These are phyloP conservation scores for Clivina fossor DNA, from an alignment of 2,888 invertebrate genomes.

Conservation along the genomic window DNA sequence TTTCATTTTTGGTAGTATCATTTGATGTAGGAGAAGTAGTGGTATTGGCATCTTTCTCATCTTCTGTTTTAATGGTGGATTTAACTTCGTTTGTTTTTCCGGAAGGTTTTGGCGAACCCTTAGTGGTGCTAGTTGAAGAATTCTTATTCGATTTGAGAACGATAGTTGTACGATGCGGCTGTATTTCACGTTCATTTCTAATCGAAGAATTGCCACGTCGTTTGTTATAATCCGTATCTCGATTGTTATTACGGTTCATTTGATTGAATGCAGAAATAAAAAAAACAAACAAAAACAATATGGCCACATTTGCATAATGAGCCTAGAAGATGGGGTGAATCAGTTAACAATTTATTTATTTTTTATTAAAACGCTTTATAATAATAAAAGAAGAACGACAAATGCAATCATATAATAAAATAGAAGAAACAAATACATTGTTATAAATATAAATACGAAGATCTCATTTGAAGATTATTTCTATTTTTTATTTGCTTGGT, in stretches of 20 bases:
- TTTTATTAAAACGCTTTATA: no score
- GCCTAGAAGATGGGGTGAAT: no score
- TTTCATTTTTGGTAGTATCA: constrained; percentile 25
- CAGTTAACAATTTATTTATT: no score
- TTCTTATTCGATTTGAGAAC: constrained; percentile 21
- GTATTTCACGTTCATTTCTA: constrained; percentile 13
- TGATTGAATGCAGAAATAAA: no score
- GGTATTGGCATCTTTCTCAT: constrained; percentile 15
- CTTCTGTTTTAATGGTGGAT: constrained; percentile 5
- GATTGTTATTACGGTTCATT: constrained; percentile 29
- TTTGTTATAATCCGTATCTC: constrained; percentile 27
- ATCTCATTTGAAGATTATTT: no score
- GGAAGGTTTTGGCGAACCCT: constrained; percentile 27
- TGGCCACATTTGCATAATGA: no score
- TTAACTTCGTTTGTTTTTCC: constrained; percentile 20
- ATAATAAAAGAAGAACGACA: no score
- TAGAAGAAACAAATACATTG: no score
- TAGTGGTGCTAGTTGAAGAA: constrained; percentile 20
- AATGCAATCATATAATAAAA: no score
- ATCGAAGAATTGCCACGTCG: constrained; percentile 27
- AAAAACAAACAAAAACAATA: no score
- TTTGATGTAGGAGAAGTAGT: constrained; percentile 17
- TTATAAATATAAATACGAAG: no score
- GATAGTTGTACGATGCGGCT: constrained; percentile 18
- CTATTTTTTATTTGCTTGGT: no score